phyloP scores from a whole-genome alignment of 2,113 vertebrate genomes.

The Heterotis niloticus region DNA sequence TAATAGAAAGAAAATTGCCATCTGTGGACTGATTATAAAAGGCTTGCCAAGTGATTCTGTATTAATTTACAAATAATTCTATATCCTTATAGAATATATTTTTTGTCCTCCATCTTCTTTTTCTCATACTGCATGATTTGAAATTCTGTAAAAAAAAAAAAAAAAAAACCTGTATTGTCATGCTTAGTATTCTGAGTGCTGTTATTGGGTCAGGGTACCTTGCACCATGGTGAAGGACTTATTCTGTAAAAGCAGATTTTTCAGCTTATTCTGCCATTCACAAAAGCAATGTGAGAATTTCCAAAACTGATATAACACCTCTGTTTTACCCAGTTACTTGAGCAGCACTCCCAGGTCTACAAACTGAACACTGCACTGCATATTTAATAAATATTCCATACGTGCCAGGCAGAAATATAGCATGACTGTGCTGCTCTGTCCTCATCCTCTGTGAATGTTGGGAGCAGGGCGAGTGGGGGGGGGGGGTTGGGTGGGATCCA shows the following conservation, averaged over 20 bases:
- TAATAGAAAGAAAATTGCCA: neutral
- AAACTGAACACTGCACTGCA: neutral
- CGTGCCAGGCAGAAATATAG: neutral
- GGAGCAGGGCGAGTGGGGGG: neutral
- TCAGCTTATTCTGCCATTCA: neutral
- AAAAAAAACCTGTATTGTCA: neutral
- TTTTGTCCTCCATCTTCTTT: neutral
- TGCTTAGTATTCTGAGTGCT: neutral
- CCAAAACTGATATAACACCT: neutral
- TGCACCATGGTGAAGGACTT: neutral
- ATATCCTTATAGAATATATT: neutral
- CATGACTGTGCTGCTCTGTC: neutral
- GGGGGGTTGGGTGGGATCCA: neutral
- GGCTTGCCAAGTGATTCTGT: neutral
- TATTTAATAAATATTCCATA: neutral
- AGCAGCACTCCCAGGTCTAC: neutral
- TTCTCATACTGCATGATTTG: neutral
- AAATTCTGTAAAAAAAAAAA: neutral
- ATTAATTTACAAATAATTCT: too few relatives aligned
- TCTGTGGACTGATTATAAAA: conserved; percentile 5
- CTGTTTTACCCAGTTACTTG: too few relatives aligned
- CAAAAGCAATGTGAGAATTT: neutral
- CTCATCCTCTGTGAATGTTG: neutral
- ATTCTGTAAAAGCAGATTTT: neutral
- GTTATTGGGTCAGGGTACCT: neutral